These are phyloP conservation scores for Montifringilla adamsi DNA, from an alignment of 2,113 vertebrate genomes.

Conservation along the genomic window DNA sequence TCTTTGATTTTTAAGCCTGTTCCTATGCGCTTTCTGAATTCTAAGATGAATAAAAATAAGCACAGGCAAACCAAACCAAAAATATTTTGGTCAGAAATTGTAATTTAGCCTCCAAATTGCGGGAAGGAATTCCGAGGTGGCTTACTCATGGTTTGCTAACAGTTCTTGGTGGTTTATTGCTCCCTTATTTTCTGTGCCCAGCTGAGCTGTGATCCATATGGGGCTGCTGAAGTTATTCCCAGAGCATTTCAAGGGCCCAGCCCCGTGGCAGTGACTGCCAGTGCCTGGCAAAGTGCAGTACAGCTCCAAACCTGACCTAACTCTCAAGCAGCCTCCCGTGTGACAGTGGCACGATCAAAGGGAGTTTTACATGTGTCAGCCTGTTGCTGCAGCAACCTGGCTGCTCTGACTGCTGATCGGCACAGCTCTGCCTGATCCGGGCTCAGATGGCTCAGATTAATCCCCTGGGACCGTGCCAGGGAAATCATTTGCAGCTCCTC, in stretches of 20 bases:
- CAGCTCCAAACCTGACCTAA: neutral
- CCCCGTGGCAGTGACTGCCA: neutral
- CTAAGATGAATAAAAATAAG: neutral
- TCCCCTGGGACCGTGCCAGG: neutral
- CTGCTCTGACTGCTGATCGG: neutral
- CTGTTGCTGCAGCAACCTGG: conserved; percentile 23
- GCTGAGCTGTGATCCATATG: neutral
- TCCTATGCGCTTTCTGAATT: neutral
- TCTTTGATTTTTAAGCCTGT: neutral
- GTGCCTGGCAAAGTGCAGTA: neutral
- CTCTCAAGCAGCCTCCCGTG: neutral
- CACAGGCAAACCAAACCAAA: neutral
- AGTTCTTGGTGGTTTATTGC: neutral
- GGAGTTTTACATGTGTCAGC: neutral
- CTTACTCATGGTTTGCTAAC: neutral
- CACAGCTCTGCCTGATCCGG: neutral
- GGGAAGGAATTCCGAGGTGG: neutral
- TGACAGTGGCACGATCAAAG: neutral
- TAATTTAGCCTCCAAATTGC: neutral
- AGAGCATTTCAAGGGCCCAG: neutral
- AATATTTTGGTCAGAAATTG: neutral
- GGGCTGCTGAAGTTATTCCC: neutral
- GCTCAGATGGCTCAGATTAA: neutral
- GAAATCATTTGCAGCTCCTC: neutral
- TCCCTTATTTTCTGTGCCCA: neutral